Evolutionary conservation across 2,888 invertebrate species (phyloP).

Genomic region (Ectemnius continuus): DNA sequence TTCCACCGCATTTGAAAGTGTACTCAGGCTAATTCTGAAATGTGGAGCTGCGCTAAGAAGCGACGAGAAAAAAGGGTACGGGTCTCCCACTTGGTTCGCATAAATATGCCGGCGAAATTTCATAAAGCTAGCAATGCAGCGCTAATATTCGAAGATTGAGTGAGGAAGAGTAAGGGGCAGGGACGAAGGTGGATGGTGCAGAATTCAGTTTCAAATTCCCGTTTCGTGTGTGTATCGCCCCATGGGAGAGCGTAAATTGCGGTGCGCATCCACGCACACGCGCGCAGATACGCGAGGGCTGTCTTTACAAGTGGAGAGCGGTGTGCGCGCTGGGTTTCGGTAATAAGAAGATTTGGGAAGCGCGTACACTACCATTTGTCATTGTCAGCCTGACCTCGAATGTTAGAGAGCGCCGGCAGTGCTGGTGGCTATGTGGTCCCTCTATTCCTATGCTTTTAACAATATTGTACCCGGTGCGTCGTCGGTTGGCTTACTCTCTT

Average conservation of each 20-base stretch:
- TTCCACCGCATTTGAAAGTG: too few relatives aligned
- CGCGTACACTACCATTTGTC: slow-evolving; percentile 69
- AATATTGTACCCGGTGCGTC: slow-evolving; percentile 67
- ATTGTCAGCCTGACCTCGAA: slow-evolving; percentile 69
- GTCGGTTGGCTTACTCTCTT: slow-evolving; percentile 47
- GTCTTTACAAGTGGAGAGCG: background rate
- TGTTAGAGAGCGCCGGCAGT: slow-evolving; percentile 41
- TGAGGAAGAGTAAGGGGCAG: too few relatives aligned
- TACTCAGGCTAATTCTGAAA: too few relatives aligned
- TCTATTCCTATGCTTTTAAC: slow-evolving; percentile 71
- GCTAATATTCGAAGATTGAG: too few relatives aligned
- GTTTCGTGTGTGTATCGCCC: slow-evolving; percentile 21
- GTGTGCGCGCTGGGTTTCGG: slow-evolving; percentile 9
- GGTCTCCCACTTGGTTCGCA: too few relatives aligned
- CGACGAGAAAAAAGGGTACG: too few relatives aligned
- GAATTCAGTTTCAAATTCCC: slow-evolving; percentile 52
- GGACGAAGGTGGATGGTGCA: background rate
- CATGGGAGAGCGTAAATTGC: slow-evolving; percentile 56
- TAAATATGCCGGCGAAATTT: too few relatives aligned
- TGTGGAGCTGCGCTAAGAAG: too few relatives aligned
- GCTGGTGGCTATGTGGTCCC: slow-evolving; percentile 30
- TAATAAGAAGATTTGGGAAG: slow-evolving; percentile 73
- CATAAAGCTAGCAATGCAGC: too few relatives aligned
- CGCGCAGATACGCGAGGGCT: slow-evolving; percentile 49
- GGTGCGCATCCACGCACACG: slow-evolving; percentile 48